Evolutionary conservation across 2,888 invertebrate species (phyloP), one percentile per base, ranked within the genome.

Genomic region (Tribolium freemani): DNA sequence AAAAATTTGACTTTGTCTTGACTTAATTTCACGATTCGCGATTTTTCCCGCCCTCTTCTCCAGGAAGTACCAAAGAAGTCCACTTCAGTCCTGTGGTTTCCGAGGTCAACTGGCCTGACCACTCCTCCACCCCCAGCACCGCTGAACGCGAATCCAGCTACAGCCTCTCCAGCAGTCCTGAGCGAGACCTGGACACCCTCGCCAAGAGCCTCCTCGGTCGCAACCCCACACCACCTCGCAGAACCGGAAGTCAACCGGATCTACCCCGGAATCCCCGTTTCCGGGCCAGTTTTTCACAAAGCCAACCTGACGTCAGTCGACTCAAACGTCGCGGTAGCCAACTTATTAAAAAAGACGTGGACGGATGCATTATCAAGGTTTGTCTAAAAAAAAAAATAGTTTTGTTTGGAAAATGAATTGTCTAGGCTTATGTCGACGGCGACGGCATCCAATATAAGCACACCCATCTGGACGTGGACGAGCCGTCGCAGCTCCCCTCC

Each of bases 21-120:
- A 31, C 1, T 8, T 9, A 31, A 9, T 31, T 9, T 9, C 2
- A 1, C 1, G 1, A 31, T 31, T 31, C 31, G 5, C 31, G 1
- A 9, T 31, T 31, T 31, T 8, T 31, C 6, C 9, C 31, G 3
- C n/a, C n/a, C n/a, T 46, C n/a, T 46, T n/a, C 5, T 21, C 3
- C 58, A 48, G 57, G 67, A 10, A 67, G 67, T 64, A 81, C 81
- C 2, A 84, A 84, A 79, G 93, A 93, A 58, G 94, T 94, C 26
- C 93, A 93, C 80, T 94, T 94, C 84, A 93, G 92, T 78, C 94
- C 94, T 2, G 91, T 94, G 61, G 93, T 94, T 9, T 92, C 93
- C 56, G 93, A 94, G 86, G 93, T 94, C 73, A 92, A 92, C 83
- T 94, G 94, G 93, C 89, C 91, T 77, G 92, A 93, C 70, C 73